Base-by-base conservation (phyloP, 2,113 vertebrate genomes). In the Cynocephalus volans region DNA sequence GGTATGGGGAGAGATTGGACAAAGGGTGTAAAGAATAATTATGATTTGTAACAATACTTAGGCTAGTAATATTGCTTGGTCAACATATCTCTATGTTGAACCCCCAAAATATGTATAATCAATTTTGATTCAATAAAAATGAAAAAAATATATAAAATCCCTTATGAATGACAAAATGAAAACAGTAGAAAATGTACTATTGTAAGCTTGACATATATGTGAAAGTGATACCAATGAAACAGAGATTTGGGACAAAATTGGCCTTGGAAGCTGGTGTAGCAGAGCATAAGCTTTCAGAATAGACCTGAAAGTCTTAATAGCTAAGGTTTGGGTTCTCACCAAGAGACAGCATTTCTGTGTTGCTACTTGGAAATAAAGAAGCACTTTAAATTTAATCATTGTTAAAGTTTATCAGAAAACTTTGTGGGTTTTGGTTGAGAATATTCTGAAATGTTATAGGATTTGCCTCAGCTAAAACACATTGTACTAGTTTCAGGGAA, bases 371-470 rank as follows among this genome's bases (percentile, higher is more conserved):
- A n/a, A n/a, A n/a, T n/a, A n/a, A n/a, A n/a, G n/a, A n/a, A n/a
- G n/a, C 70, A 92, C 67, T 82, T 87, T 58, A 70, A 76, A 54
- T 88, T 41, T 70, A 95, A 82, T 64, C 33, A 5, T 64, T n/a
- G 50, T 72, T 96, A 76, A 62, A 82, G 89, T 81, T 95, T 91
- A 56, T 65, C 31, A 92, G 45, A 90, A 77, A 80, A n/a, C 11
- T 58, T 33, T 12, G 8, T 70, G 6, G 10, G 15, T 18, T 58
- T 87, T 79, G 15, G 21, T 70, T 91, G 56, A 89, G 48, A 56
- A 91, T 94, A 92, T 88, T 83, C 41, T 75, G 41, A 88, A 97
- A 93, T 80, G 31, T 95, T 93, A 48, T 8, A 88, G 41, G 36
- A 85, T 95, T 92, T 88, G 24, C 41, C 36, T 48, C 83, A 92